These are phyloP conservation scores for Sebastes hubbsi DNA, from an alignment of 2,797 vertebrate species.

Conservation along the genomic window DNA sequence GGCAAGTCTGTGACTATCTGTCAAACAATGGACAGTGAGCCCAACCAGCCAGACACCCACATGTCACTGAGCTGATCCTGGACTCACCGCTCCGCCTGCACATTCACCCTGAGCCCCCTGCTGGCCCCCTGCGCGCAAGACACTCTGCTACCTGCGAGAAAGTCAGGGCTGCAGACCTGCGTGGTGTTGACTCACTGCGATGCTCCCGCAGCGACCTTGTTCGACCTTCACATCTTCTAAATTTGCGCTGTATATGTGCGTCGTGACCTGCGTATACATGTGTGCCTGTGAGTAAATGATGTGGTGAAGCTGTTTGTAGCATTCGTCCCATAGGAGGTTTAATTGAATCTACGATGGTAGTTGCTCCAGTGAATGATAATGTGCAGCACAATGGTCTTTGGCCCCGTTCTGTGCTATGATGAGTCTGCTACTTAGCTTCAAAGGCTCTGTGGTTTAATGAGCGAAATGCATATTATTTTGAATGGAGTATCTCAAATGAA, in stretches of 20 bases:
- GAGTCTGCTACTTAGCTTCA: constrained; percentile 46
- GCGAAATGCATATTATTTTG: constrained; percentile 49
- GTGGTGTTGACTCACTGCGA: not conserved
- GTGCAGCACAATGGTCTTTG: constrained; percentile 39
- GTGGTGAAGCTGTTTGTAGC: constrained; percentile 30
- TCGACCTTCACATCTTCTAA: constrained; percentile 14
- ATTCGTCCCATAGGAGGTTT: constrained; percentile 37
- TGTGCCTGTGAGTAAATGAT: constrained; percentile 1
- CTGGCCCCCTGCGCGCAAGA: constrained; percentile 31
- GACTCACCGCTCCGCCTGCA: constrained; percentile 5
- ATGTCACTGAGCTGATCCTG: constrained; percentile 52
- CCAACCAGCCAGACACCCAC: constrained; percentile 43
- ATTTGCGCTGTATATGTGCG: not conserved
- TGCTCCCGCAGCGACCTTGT: constrained; percentile 44
- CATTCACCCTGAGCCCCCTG: constrained; percentile 62
- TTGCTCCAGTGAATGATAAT: constrained; percentile 52
- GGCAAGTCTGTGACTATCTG: constrained; percentile 57
- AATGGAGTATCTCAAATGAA: constrained; percentile 39
- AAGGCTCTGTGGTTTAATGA: constrained; percentile 49
- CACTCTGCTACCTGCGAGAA: constrained; percentile 19
- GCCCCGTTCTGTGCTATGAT: constrained; percentile 37
- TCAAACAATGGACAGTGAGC: constrained; percentile 60
- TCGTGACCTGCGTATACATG: not conserved
- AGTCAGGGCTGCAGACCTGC: constrained; percentile 9
- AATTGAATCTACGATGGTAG: constrained; percentile 49